Base-by-base conservation (phyloP, 2,113 vertebrate genomes). In the Psilopsiagon aurifrons region DNA sequence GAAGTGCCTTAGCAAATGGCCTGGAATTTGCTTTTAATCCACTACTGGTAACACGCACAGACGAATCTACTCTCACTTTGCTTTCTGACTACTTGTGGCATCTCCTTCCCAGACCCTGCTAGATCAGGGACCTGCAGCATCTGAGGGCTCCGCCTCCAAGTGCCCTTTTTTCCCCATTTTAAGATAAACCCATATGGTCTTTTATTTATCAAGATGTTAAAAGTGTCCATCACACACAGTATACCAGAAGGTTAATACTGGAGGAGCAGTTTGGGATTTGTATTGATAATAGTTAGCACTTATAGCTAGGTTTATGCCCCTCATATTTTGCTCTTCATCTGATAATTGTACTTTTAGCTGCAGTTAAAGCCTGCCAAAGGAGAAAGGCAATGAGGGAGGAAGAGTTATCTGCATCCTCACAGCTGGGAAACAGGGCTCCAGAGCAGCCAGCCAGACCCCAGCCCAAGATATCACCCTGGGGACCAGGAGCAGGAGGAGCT, bases 171-270 rank as follows among this genome's bases (percentile, higher is more conserved):
- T 57, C 11, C 7, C 35, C 13, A 11, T 8, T 77, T 54, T 76
- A 39, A 64, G 10, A 8, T 8, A 33, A 1, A 37, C 2, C 17
- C 31, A 33, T 2, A 18, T 6, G 11, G 11, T 9, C 0, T 71
- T 79, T 73, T 41, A 68, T 39, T 81, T 35, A 49, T 41, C 25
- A 69, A 51, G 39, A 9, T 20, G 11, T 28, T 47, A 51, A 29
- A 84, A 39, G 39, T 17, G 62, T 47, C 76, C 44, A 31, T 68
- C 84, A 55, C 55, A 71, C 0, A 0, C 10, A 76, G 37, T 3
- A 19, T 9, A 22, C 62, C 67, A 82, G 83, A 33, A 67, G 27
- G 39, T 17, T 37, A 79, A 49, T n/a, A 41, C 28, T 13, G 64
- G 57, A 76, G 51, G 11, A 78, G 63, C 54, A 73, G 39, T 66